Evolutionary conservation across 2,113 vertebrate species (phyloP), one percentile per base, ranked within the genome.

Genomic region (Fregetta grallaria): DNA sequence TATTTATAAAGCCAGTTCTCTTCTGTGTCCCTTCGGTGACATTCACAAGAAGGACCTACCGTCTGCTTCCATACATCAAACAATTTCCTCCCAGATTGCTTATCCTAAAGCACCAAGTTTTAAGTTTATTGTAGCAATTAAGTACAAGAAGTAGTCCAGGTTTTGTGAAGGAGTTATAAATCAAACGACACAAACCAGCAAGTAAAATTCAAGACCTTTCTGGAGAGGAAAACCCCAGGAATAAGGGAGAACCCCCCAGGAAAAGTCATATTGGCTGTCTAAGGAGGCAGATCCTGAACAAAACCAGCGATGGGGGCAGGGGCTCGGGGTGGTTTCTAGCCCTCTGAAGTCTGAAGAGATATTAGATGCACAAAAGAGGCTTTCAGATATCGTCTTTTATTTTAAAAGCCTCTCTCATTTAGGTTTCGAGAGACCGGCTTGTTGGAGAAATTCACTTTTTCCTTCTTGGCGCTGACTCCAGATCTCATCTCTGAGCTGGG

Each of bases 371-470:
- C 55, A 14, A 9, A n/a, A 44, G 34, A 7, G 36, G 9, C 26
- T 89, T 80, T 78, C 70, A 49, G 36, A 3, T 38, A 72, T 61
- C 84, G 89, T 88, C n/a, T 86, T 36, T 59, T 56, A 3, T 74
- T 90, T 63, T n/a, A 55, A 94, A 92, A 87, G 27, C 53, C 36
- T 62, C 2, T 0, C 65, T 42, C 65, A 72, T 82, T 91, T 91
- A 49, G 71, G 74, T 49, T 93, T 47, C 44, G 27, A 72, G 40
- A 68, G 72, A 81, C 18, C 0, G 14, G 49, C 66, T 93, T 94
- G 74, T 84, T 29, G 18, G 62, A 95, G 62, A 50, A 92, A 87
- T 93, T 94, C 36, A 29, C 92, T 91, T 95, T 94, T 97, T 78
- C 38, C 66, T 84, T 94, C 88, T 78, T 93, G 74, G 83, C 63